A percentile compares a stretch with the other conserved stretches of the same genome.
These are phyloP conservation scores for Sminthurinus signatus DNA, from an alignment of 1,140 invertebrate genomes.

Conservation along the genomic window DNA sequence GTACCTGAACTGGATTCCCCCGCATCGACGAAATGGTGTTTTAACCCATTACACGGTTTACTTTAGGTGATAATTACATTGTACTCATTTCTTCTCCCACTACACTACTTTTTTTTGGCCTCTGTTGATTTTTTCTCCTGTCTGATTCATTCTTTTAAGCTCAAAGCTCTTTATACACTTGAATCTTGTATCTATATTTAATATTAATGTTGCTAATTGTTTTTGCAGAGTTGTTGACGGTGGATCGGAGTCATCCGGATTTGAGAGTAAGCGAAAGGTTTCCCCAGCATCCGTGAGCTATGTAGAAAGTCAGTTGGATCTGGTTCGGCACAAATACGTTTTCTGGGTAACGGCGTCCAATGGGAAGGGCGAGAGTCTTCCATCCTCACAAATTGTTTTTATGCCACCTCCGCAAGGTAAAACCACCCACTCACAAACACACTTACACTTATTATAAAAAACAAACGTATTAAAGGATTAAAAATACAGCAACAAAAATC, in stretches of 20 bases:
- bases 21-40: constrained; percentile 62
- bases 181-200: too few species aligned
- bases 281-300: constrained; percentile 3
- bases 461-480: too few species aligned
- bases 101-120: too few species aligned
- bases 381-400: constrained; percentile 24
- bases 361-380: constrained; percentile 26
- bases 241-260: constrained; percentile 2
- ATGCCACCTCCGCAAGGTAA: constrained; percentile 29
- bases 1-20: constrained; percentile 68
- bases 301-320: constrained; percentile 27
- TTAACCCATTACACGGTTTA: constrained; percentile 70
- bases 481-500: too few species aligned
- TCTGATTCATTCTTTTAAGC: too few species aligned
- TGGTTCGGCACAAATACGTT: constrained; percentile 22
- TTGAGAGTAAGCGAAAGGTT: constrained; percentile 35
- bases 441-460: too few species aligned
- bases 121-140: too few species aligned
- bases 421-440: too few species aligned
- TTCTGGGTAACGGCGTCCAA: constrained; percentile 34
- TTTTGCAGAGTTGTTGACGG: not conserved
- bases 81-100: not conserved
- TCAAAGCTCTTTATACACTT: too few species aligned
- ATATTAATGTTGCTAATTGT: too few species aligned
- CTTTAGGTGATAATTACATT: constrained; percentile 31